Percentiles rank a stretch among this genome's conserved stretches.
Conservation (phyloP, 1,140 invertebrate species). For the Latrodectus geometricus region DNA sequence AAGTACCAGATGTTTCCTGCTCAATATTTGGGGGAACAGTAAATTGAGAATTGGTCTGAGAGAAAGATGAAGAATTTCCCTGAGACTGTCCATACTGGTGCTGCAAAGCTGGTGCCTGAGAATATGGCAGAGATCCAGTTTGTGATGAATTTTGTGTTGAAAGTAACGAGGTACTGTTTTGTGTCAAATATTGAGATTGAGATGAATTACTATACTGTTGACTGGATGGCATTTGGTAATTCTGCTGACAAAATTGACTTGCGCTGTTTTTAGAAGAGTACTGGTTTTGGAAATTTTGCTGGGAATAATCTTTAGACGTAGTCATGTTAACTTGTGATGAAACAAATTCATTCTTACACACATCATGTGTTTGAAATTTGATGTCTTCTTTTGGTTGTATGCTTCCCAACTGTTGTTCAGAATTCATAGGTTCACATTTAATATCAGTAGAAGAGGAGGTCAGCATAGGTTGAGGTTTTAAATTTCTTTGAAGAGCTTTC, state of each 20-base stretch:
- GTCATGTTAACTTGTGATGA: background rate
- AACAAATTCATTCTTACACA: conserved; percentile 29
- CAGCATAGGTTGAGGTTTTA: conserved; percentile 31
- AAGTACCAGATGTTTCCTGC: background rate
- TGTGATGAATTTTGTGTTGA: conserved; percentile 16
- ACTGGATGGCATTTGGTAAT: conserved; percentile 2
- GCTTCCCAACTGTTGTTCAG: background rate
- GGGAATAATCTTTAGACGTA: conserved; percentile 31
- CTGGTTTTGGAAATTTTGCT: conserved; percentile 26
- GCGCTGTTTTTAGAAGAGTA: conserved; percentile 31
- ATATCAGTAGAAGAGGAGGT: background rate
- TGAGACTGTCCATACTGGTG: conserved; percentile 33
- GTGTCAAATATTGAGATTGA: background rate
- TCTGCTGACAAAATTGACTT: conserved; percentile 20
- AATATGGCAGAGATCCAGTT: conserved; percentile 24
- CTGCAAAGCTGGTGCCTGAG: conserved; percentile 24
- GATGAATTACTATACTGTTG: conserved; percentile 3
- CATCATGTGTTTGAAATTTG: conserved; percentile 9
- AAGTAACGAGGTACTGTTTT: background rate
- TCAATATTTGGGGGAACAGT: conserved; percentile 2
- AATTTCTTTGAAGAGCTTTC: conserved; percentile 12
- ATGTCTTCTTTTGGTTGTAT: conserved; percentile 20
- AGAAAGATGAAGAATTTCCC: conserved; percentile 5
- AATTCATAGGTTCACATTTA: background rate
- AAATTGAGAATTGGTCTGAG: conserved; percentile 19